phyloP scores from a whole-genome alignment of 2,888 invertebrate genomes.

The Synanthedon tipuliformis region DNA sequence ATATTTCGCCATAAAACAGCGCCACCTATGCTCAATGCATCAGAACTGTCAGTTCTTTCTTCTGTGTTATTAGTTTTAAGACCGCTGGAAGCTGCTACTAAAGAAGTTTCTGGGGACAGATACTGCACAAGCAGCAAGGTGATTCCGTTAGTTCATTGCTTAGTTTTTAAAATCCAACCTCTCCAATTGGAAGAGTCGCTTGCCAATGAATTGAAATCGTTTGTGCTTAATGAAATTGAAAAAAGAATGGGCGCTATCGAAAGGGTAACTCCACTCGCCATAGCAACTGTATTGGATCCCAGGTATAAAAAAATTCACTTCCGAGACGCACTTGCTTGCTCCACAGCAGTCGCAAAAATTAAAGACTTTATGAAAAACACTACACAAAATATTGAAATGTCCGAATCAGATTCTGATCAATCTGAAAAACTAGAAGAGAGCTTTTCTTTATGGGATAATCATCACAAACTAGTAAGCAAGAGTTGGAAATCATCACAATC shows the following conservation, averaged over 20 bases:
- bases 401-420: conserved; percentile 6
- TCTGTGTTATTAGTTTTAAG: conserved; percentile 9
- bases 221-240: conserved; percentile 7
- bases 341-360: conserved; percentile 3
- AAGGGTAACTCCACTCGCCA: conserved; percentile 10
- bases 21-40: conserved; percentile 9
- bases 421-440: conserved; percentile 1
- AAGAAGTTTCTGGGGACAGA: conserved; percentile 11
- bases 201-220: conserved; percentile 7
- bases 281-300: conserved; percentile 13
- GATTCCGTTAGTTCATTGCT: conserved; percentile 5
- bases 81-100: conserved; percentile 11
- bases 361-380: conserved; percentile 6
- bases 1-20: conserved; percentile 5
- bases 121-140: conserved; percentile 12
- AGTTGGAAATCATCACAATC: too few species aligned
- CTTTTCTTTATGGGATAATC: too few species aligned
- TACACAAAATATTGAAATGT: conserved; percentile 3
- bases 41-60: conserved; percentile 10
- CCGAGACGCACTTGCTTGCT: conserved; percentile 10
- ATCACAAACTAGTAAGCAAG: too few species aligned
- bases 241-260: conserved; percentile 14
- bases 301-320: conserved; percentile 12
- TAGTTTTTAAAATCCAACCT: conserved; percentile 7
- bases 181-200: conserved; percentile 7